Evolutionary conservation across 2,113 vertebrate genomes (phyloP).

Genomic region (Motacilla alba): DNA sequence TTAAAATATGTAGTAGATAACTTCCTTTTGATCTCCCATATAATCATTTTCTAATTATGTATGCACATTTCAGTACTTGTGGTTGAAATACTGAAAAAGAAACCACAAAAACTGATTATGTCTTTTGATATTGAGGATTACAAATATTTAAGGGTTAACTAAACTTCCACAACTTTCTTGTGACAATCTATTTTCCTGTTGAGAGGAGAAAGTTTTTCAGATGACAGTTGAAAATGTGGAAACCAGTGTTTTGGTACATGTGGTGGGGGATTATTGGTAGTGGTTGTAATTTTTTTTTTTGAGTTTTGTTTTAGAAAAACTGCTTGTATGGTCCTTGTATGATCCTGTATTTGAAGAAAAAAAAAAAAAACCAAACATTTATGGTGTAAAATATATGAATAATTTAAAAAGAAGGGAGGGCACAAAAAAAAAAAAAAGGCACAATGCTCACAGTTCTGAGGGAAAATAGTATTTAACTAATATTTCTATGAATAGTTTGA

Average conservation of each 20-base stretch:
- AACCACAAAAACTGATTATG: no score
- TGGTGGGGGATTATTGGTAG: rapidly evolving
- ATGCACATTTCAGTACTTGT: background rate
- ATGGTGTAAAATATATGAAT: background rate
- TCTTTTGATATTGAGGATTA: background rate
- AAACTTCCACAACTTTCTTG: background rate
- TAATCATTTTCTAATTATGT: background rate
- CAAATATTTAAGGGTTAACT: background rate
- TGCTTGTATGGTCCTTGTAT: background rate
- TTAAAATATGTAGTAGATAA: background rate
- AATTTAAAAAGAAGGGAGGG: background rate
- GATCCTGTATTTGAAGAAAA: background rate
- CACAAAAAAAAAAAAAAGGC: background rate
- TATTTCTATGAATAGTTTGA: background rate
- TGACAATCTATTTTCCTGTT: background rate
- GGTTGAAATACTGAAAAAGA: background rate
- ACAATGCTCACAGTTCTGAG: background rate
- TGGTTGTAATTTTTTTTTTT: background rate
- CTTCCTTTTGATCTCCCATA: background rate
- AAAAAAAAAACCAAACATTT: background rate
- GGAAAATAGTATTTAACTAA: background rate
- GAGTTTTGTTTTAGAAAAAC: background rate
- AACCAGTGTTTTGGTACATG: background rate
- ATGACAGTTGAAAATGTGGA: background rate
- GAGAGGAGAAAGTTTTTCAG: background rate